phyloP scores from a whole-genome alignment of 2,113 vertebrate genomes.

The Rattus rattus region DNA sequence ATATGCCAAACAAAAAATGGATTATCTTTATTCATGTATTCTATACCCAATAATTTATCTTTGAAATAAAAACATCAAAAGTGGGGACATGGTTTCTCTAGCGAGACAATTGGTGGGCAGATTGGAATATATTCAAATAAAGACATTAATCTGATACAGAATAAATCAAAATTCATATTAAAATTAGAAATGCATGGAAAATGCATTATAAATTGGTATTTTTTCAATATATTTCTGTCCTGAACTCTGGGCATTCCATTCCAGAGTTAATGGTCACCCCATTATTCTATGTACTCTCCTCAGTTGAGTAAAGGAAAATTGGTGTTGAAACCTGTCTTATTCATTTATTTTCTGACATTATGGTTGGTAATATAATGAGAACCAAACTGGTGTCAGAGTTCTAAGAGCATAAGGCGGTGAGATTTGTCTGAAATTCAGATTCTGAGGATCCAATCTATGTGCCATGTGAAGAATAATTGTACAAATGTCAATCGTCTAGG shows the following conservation, averaged over 20 bases:
- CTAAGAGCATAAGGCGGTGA: not conserved
- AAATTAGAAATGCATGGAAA: constrained; percentile 4
- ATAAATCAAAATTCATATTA: constrained; percentile 1
- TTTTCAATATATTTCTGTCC: not conserved
- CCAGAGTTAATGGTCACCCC: not conserved
- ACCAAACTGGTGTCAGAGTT: constrained; percentile 24
- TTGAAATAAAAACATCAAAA: not conserved
- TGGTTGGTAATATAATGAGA: constrained; percentile 13
- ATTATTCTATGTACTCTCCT: not conserved
- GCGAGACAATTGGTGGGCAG: not conserved
- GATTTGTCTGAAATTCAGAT: constrained; percentile 71
- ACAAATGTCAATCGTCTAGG: constrained; percentile 72
- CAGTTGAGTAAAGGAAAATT: constrained; percentile 1
- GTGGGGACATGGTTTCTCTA: not conserved
- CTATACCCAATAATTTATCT: not conserved
- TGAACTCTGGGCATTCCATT: not conserved
- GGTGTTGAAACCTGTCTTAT: not conserved
- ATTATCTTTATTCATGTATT: not conserved
- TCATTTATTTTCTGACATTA: not conserved
- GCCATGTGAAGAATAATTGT: constrained; percentile 65
- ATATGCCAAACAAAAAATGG: not conserved
- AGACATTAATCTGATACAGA: not conserved
- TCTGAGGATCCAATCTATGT: constrained; percentile 45
- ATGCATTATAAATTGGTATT: constrained; percentile 1
- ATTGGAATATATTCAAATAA: not conserved